Conservation (phyloP, 2,888 invertebrate genomes). For the Limnephilus lunatus region DNA sequence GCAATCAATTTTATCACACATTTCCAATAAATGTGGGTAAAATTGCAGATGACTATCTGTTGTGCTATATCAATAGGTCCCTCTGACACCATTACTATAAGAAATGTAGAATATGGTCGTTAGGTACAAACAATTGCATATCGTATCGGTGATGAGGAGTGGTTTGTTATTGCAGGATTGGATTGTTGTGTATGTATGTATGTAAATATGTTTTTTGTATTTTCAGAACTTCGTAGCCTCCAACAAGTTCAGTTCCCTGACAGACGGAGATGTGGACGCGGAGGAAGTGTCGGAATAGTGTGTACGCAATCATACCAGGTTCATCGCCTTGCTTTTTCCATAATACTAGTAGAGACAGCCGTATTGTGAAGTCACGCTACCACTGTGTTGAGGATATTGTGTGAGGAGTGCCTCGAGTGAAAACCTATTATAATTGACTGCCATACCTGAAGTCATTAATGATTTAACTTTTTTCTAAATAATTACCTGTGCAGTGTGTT, state of each 20-base stretch:
- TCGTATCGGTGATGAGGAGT: too few species aligned
- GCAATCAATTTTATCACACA: constrained; percentile 43
- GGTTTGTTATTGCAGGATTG: neutral
- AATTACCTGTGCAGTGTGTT: constrained; percentile 52
- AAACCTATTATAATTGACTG: constrained; percentile 47
- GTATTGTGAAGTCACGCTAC: constrained; percentile 40
- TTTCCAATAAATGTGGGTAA: constrained; percentile 34
- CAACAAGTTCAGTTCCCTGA: constrained; percentile 87
- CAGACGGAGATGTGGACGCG: constrained; percentile 80
- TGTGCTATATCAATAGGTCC: constrained; percentile 61
- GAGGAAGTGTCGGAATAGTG: constrained; percentile 67
- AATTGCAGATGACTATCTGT: constrained; percentile 18
- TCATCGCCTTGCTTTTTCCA: constrained; percentile 50
- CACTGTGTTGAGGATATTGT: constrained; percentile 10
- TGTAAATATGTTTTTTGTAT: neutral
- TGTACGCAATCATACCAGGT: constrained; percentile 15
- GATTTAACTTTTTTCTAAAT: constrained; percentile 39
- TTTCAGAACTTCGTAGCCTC: constrained; percentile 85
- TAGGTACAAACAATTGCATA: constrained; percentile 58
- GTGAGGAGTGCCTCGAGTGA: constrained; percentile 45
- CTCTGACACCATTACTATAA: constrained; percentile 63
- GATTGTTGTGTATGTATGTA: neutral
- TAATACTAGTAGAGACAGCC: constrained; percentile 45
- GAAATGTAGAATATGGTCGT: constrained; percentile 57
- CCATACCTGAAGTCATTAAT: constrained; percentile 48